Base-by-base conservation (phyloP, 2,888 invertebrate species). In the Lepas anatifera region DNA sequence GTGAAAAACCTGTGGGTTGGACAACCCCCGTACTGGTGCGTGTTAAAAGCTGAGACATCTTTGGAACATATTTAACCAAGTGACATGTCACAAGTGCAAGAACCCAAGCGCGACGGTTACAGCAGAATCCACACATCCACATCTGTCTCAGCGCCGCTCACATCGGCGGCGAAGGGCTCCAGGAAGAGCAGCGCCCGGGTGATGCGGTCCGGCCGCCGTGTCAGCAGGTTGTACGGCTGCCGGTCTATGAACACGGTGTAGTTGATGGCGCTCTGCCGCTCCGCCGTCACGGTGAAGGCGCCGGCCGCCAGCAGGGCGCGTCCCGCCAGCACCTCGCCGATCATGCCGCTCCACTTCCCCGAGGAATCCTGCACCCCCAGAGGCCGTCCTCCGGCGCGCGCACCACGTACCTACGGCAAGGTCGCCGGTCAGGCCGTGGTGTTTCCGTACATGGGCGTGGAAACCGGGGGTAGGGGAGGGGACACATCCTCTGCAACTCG, bases 171-270 rank as follows among this genome's bases (percentile, higher is more conserved):
- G 75, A 92, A 95, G 0, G 95, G 95, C 10, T 90, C 87, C 67
- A 91, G 85, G 77, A 95, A 95, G 16, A 93, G 81, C 73, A 93
- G 82, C 0, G 90, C 91, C 74, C 93, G 84, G 74, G 92, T 91
- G 25, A 93, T 83, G 77, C 90, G 89, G 73, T 86, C 83, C 0
- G 94, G 93, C 37, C 89, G 85, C 0, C 90, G 86, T 1, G 89
- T 86, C 74, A 95, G 82, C 77, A 94, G 89, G 0, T 88, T 85
- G 76, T 93, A 92, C 0, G 87, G 83, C 77, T 93, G 91, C 1
- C 87, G 85, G 76, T 89, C 90, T 68, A 94, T 85, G 0, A 91
- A 86, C 37, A 83, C 81, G 0, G 93, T 92, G 77, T 89, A 94
- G 79, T 92, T 91, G 50, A 92, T 85, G 48, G 71, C 76, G 58